These are phyloP conservation scores for Coluber constrictor DNA, from an alignment of 2,797 vertebrate species.

Conservation along the genomic window DNA sequence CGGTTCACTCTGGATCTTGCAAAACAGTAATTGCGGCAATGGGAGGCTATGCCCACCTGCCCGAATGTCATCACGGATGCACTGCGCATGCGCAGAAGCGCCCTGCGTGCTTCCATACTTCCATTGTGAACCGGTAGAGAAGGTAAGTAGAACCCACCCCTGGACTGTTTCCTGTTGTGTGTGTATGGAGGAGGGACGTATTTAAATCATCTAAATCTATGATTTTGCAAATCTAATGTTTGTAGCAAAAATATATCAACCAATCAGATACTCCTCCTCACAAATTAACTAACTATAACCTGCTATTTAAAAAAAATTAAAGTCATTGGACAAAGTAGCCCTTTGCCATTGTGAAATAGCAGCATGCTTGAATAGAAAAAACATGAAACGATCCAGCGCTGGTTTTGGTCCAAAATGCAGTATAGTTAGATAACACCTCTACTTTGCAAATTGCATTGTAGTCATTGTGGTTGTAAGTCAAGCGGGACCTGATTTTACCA, in stretches of 20 bases:
- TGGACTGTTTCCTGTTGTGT: neutral
- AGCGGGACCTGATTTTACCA: neutral
- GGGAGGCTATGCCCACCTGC: too few relatives aligned
- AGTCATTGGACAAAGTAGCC: neutral
- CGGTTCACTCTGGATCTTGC: too few relatives aligned
- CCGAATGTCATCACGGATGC: too few relatives aligned
- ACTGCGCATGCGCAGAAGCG: too few relatives aligned
- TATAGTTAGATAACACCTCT: neutral
- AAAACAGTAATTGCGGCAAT: too few relatives aligned
- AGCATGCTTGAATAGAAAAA: neutral
- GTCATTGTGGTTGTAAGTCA: neutral
- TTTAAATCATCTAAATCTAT: neutral
- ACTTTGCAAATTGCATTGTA: neutral
- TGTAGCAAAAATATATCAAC: neutral
- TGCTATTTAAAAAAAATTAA: neutral
- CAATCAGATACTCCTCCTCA: neutral
- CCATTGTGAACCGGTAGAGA: too few relatives aligned
- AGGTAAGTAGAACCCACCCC: too few relatives aligned
- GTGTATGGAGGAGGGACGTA: neutral
- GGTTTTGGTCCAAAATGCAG: neutral
- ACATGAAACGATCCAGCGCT: neutral
- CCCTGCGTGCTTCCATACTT: fast-evolving
- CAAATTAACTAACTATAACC: neutral
- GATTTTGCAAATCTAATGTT: neutral
- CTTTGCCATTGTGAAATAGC: neutral